A percentile compares a stretch with the other conserved stretches of the same genome.
These are phyloP conservation scores for Dipodomys ordii DNA, from an alignment of 2,113 vertebrate genomes.

Conservation along the genomic window DNA sequence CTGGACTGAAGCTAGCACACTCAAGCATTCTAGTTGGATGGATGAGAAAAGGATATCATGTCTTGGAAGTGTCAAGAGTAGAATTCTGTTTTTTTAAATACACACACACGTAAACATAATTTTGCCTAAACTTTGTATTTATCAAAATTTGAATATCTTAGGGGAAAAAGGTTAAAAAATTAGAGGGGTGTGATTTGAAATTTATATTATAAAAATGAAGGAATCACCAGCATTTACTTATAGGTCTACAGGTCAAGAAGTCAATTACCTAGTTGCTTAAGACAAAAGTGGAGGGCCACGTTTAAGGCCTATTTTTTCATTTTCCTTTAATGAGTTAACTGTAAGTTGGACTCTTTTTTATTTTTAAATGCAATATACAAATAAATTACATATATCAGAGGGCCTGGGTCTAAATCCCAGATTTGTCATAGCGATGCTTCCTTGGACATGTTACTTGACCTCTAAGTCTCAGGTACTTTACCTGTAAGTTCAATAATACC, in stretches of 20 bases:
- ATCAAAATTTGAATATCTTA: slow-evolving; percentile 32
- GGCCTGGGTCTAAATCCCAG: slow-evolving; percentile 25
- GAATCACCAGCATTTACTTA: slow-evolving; percentile 51
- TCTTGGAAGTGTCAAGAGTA: slow-evolving; percentile 37
- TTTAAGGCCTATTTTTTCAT: slow-evolving; percentile 27
- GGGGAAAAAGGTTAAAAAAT: background rate
- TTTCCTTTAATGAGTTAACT: background rate
- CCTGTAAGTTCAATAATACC: slow-evolving; percentile 72
- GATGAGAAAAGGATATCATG: background rate
- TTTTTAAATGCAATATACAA: slow-evolving; percentile 20
- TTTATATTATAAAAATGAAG: slow-evolving; percentile 50
- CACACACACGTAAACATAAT: no score
- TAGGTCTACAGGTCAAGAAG: slow-evolving; percentile 18
- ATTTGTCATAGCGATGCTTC: slow-evolving; percentile 40
- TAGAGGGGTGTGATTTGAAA: background rate
- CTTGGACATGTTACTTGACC: slow-evolving; percentile 64
- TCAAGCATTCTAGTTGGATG: slow-evolving; percentile 11
- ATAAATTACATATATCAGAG: background rate
- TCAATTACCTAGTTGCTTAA: slow-evolving; percentile 43
- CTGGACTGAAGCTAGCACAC: background rate
- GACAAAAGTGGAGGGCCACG: background rate
- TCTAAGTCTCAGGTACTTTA: slow-evolving; percentile 75
- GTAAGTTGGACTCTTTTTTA: background rate
- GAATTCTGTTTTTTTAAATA: background rate
- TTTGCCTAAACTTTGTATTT: slow-evolving; percentile 11